Evolutionary conservation across 30 jellyfish, hydroid and myxozoan species (phyloP).

Genomic region (Cassiopea xamachana): DNA sequence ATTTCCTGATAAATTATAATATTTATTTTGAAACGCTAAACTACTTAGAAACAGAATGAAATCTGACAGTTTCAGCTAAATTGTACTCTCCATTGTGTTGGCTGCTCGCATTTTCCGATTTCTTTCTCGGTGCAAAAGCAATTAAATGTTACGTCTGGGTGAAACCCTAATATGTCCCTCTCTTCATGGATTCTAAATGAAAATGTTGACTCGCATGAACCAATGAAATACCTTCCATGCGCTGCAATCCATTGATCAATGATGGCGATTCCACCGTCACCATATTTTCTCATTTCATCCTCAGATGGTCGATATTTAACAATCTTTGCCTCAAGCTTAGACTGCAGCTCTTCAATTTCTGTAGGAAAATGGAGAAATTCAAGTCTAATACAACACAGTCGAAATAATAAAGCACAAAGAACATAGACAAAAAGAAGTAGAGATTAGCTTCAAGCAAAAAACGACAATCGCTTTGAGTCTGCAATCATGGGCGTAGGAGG

Average conservation of each 20-base stretch:
- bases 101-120: constrained; percentile 84
- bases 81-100: constrained; percentile 90
- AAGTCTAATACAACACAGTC: too few species aligned
- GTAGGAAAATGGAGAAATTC: background rate
- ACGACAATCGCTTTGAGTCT: too few species aligned
- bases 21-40: too few species aligned
- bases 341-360: constrained; percentile 89
- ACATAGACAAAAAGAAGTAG: too few species aligned
- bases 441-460: too few species aligned
- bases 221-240: constrained; percentile 90
- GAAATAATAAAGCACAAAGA: too few species aligned
- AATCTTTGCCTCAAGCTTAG: constrained; percentile 62
- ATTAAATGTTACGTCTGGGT: constrained; percentile 73
- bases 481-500: too few species aligned
- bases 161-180: constrained; percentile 88
- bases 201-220: constrained; percentile 87
- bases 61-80: constrained; percentile 32
- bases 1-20: too few species aligned
- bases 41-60: background rate
- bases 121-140: constrained; percentile 78
- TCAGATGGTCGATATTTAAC: constrained; percentile 65
- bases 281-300: constrained; percentile 62
- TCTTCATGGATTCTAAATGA: constrained; percentile 93
- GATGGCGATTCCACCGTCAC: constrained; percentile 97
- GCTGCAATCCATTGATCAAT: constrained; percentile 99